Evolutionary conservation across 1,140 invertebrate genomes (phyloP).

Genomic region (Conus ventricosus): DNA sequence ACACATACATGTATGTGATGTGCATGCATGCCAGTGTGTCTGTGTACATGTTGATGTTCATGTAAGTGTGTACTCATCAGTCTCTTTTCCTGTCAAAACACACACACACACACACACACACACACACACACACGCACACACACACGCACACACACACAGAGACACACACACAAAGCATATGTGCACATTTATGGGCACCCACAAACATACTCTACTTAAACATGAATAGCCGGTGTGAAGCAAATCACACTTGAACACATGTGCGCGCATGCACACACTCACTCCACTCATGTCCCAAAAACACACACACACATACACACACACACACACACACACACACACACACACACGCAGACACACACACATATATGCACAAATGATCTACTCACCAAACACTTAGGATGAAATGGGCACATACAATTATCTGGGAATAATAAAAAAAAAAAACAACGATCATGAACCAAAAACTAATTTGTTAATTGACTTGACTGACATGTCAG

Average conservation of each 20-base stretch:
- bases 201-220: no score
- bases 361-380: not conserved
- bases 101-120: no score
- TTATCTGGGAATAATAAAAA: not conserved
- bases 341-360: not conserved
- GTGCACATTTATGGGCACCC: no score
- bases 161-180: no score
- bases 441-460: not conserved
- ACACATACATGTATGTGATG: not conserved
- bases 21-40: not conserved
- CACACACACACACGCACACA: no score
- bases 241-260: no score
- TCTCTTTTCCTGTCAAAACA: no score
- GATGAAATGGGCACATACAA: constrained; percentile 10
- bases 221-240: no score
- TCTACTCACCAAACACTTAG: constrained; percentile 19
- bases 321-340: not conserved
- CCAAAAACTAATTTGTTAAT: no score
- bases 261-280: not conserved
- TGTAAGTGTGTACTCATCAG: not conserved
- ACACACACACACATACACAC: not conserved
- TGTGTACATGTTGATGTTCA: not conserved
- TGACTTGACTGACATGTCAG: no score
- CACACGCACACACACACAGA: no score
- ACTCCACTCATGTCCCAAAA: not conserved